A percentile compares a stretch with the other conserved stretches of the same genome.
These are phyloP conservation scores for Campoplex capitator DNA, from an alignment of 2,888 invertebrate genomes.

Conservation along the genomic window DNA sequence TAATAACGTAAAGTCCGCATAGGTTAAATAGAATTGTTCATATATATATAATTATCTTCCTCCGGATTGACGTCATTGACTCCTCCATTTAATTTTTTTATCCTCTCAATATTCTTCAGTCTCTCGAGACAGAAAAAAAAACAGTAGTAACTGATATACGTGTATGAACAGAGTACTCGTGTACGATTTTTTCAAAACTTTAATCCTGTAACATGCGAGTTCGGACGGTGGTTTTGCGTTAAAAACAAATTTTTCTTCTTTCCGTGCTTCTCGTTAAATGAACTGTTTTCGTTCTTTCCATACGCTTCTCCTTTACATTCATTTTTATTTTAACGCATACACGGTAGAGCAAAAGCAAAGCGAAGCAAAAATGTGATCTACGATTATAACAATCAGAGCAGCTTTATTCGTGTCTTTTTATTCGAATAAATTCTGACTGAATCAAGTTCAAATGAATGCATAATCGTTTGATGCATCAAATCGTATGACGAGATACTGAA, in stretches of 20 bases:
- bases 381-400: neutral
- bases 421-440: neutral
- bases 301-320: no score
- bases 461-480: neutral
- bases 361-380: neutral
- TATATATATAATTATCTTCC: constrained; percentile 79
- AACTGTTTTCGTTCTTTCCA: no score
- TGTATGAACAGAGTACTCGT: neutral
- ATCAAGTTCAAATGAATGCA: neutral
- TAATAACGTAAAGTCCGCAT: constrained; percentile 73
- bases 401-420: neutral
- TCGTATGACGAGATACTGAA: neutral
- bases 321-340: no score
- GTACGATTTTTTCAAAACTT: neutral
- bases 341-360: no score
- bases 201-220: neutral
- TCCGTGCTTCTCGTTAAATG: no score
- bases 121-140: neutral
- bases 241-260: no score
- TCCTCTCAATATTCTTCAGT: constrained; percentile 23
- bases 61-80: constrained; percentile 79
- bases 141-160: neutral
- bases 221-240: neutral
- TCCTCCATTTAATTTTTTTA: constrained; percentile 70
- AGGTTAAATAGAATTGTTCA: constrained; percentile 78